These are phyloP conservation scores for Hippopotamus amphibius DNA, from an alignment of 2,113 vertebrate genomes.

Conservation along the genomic window DNA sequence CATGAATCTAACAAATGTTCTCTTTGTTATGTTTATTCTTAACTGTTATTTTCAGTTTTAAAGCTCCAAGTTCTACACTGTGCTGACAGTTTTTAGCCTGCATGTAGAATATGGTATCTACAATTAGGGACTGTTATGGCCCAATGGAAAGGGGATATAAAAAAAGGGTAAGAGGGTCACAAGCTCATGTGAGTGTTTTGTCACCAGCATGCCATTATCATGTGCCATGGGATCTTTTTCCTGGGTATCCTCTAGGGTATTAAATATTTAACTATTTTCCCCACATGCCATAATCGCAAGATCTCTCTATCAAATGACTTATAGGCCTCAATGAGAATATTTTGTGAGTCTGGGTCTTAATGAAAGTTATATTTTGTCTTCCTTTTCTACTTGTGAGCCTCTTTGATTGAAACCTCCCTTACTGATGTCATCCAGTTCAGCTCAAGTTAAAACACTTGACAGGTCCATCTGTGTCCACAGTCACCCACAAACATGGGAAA, in stretches of 20 bases:
- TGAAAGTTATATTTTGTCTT: constrained; percentile 5
- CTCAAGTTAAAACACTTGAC: constrained; percentile 58
- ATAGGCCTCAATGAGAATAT: background rate
- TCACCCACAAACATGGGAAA: constrained; percentile 48
- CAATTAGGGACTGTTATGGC: background rate
- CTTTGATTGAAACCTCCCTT: constrained; percentile 28
- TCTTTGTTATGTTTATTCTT: constrained; percentile 8
- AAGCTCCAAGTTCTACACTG: background rate
- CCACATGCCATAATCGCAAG: background rate
- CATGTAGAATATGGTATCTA: background rate
- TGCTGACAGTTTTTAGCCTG: constrained; percentile 19
- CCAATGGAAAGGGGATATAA: background rate
- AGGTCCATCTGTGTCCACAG: constrained; percentile 52
- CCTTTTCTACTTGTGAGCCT: background rate
- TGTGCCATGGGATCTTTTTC: background rate
- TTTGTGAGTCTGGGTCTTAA: background rate
- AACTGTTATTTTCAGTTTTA: constrained; percentile 31
- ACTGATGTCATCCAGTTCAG: constrained; percentile 1
- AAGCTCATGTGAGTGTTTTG: background rate
- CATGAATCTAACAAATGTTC: background rate
- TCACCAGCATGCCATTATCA: background rate
- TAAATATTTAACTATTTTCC: background rate
- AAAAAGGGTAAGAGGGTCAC: background rate
- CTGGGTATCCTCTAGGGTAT: background rate
- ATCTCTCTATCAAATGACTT: background rate